Evolutionary conservation across 2,888 invertebrate species (phyloP), one percentile per base, ranked within the genome.

Genomic region (Andrena chrysosceles): DNA sequence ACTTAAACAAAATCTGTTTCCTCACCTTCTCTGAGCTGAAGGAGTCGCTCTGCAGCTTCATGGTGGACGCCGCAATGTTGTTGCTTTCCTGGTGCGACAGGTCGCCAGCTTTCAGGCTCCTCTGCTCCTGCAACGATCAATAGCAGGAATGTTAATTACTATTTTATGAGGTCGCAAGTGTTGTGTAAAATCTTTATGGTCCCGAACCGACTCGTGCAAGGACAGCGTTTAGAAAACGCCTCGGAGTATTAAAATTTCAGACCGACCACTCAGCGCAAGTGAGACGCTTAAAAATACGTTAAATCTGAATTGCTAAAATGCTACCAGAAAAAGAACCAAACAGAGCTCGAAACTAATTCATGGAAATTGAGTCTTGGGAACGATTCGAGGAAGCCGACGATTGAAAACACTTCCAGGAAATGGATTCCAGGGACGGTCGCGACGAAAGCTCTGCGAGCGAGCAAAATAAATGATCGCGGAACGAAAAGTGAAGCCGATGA

Each of bases 81-180:
- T 97, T 97, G 89, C 96, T 97, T 93, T 98, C 97, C 93, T 98
- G 97, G 90, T 98, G 97, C 72, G 97, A 96, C 72, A 98, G 95
- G 93, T 98, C 98, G 75, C 97, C 97, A 73, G 97, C 96, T 94
- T 97, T 97, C 87, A 98, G 94, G 71, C 97, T 97, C 91, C 97
- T 96, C 90, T 97, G 97, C 94, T 98, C 97, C 98, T 98, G 95
- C 1, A 94, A 95, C 54, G 10, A 89, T 79, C 75, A 86, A 87
- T 16, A 49, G 16, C 1, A 16, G 6, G 35, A 2, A n/a, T 0
- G 10, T 73, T 60, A 10, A 64, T 54, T 29, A 52, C 5, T 8
- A 49, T 49, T 10, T 35, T 33, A 31, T 31, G 31, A 60, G 10
- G 2, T 2, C 10, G 7, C n/a, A 0, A 13, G 20, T 29, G n/a